Evolutionary conservation across 1,140 invertebrate species (phyloP).

Genomic region (Aphelinus atriplicis): DNA sequence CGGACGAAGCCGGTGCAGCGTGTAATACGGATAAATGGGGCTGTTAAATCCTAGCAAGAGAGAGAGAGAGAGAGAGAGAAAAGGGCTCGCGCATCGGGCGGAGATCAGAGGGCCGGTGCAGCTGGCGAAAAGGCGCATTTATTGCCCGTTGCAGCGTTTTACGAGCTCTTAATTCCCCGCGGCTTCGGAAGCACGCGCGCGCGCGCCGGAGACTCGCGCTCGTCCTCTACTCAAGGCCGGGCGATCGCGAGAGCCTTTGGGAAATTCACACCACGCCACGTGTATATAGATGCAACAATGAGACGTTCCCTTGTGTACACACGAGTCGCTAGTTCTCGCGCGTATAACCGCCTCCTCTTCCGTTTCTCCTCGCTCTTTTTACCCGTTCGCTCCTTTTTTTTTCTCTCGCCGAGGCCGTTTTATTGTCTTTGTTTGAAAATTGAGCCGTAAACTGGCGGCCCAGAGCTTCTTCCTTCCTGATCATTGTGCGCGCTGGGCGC

Average conservation of each 20-base stretch:
- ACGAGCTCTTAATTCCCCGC: slow-evolving; percentile 60
- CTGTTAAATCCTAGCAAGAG: slow-evolving; percentile 34
- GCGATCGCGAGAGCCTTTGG: slow-evolving; percentile 45
- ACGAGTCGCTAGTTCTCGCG: neutral
- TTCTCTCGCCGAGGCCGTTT: neutral
- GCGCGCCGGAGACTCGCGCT: neutral
- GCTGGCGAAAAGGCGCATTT: slow-evolving; percentile 61
- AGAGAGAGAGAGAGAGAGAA: slow-evolving; percentile 4
- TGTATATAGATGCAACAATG: neutral
- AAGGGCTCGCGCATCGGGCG: neutral
- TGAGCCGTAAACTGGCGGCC: slow-evolving; percentile 8
- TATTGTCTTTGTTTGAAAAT: slow-evolving; percentile 26
- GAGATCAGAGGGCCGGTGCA: slow-evolving; percentile 40
- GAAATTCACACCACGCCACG: slow-evolving; percentile 49
- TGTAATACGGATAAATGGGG: slow-evolving; percentile 36
- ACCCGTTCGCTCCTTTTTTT: neutral
- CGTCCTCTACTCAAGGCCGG: neutral
- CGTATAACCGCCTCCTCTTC: neutral
- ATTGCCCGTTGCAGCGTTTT: slow-evolving; percentile 59
- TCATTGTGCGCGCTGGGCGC: too few species aligned
- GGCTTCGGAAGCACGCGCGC: slow-evolving; percentile 20
- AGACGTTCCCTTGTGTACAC: neutral
- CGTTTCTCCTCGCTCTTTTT: too few species aligned
- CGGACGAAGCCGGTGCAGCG: slow-evolving; percentile 8
- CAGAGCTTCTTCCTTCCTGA: too few species aligned